Conservation (phyloP, 2,888 invertebrate genomes). For the Limnephilus marmoratus region DNA sequence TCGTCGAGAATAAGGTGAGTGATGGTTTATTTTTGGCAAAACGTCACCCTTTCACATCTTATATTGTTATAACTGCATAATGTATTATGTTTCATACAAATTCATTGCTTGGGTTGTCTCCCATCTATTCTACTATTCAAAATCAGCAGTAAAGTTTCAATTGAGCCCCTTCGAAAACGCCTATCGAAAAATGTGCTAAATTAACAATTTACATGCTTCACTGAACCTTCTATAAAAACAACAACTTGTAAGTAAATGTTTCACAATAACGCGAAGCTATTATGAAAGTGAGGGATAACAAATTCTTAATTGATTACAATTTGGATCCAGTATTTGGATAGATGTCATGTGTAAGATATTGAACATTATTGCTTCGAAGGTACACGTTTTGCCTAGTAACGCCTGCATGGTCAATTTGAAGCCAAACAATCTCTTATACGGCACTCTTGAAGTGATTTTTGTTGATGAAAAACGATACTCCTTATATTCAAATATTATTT, state of each 20-base stretch:
- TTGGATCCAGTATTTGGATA: neutral
- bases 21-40: constrained; percentile 56
- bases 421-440: neutral
- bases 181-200: neutral
- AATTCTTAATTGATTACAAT: neutral
- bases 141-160: neutral
- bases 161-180: neutral
- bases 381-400: neutral
- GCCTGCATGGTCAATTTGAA: neutral
- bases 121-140: neutral
- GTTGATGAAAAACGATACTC: no score
- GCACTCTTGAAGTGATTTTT: no score
- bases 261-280: neutral
- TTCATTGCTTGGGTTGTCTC: neutral
- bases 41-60: constrained; percentile 37
- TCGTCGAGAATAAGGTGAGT: constrained; percentile 88
- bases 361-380: neutral
- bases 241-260: neutral
- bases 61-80: neutral
- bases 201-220: neutral
- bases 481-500: no score
- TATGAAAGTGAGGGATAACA: neutral
- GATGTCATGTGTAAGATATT: neutral
- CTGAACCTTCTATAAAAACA: neutral
- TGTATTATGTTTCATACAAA: neutral